phyloP scores from a whole-genome alignment of 2,888 invertebrate genomes.

The Lasiommata megera region DNA sequence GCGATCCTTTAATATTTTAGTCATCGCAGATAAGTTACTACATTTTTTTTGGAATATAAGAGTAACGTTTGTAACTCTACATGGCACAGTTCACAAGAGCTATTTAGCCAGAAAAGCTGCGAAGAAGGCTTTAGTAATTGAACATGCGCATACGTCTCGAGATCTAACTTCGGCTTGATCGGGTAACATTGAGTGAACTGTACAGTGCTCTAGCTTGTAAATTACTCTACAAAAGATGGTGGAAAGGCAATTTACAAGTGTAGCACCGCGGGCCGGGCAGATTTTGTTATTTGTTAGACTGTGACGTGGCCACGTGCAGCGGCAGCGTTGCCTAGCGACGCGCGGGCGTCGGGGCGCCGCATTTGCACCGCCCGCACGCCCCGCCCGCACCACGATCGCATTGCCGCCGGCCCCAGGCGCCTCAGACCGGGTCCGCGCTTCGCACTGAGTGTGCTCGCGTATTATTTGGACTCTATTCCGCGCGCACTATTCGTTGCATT shows the following conservation, averaged over 20 bases:
- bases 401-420: conserved; percentile 27
- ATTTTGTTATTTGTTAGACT: conserved; percentile 32
- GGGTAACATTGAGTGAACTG: too few species aligned
- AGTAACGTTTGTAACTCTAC: too few species aligned
- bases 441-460: conserved; percentile 21
- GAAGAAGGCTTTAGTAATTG: too few species aligned
- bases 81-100: too few species aligned
- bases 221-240: neutral
- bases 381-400: conserved; percentile 29
- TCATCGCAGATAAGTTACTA: too few species aligned
- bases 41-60: too few species aligned
- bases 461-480: conserved; percentile 17
- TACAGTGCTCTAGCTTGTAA: too few species aligned
- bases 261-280: neutral
- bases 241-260: neutral
- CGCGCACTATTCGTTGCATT: conserved; percentile 30
- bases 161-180: too few species aligned
- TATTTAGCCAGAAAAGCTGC: too few species aligned
- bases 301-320: conserved; percentile 61
- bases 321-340: conserved; percentile 40
- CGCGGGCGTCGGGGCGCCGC: conserved; percentile 55
- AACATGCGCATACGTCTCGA: too few species aligned
- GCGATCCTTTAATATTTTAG: too few species aligned
- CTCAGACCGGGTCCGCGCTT: conserved; percentile 22
- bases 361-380: conserved; percentile 39